These are phyloP conservation scores for Chelonus formosanus DNA, from an alignment of 2,888 invertebrate genomes.

Conservation along the genomic window DNA sequence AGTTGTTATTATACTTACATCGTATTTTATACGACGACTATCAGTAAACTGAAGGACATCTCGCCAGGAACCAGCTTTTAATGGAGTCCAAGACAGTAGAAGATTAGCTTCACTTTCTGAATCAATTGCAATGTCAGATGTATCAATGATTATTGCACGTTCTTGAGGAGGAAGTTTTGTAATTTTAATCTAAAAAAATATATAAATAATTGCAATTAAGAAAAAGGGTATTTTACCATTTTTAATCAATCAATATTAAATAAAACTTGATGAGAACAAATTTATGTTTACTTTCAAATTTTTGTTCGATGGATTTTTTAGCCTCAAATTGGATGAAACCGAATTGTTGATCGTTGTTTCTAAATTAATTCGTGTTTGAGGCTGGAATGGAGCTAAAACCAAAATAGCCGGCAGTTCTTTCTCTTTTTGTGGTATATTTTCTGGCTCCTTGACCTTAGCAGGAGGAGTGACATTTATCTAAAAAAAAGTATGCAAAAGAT, in stretches of 20 bases:
- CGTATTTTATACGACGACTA: slow-evolving; percentile 73
- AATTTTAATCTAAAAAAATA: slow-evolving; percentile 65
- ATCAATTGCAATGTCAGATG: slow-evolving; percentile 68
- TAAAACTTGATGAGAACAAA: too few relatives aligned
- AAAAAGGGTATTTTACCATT: too few relatives aligned
- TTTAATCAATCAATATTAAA: too few relatives aligned
- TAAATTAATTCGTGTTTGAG: slow-evolving; percentile 49
- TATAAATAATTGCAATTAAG: neutral
- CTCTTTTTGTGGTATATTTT: neutral
- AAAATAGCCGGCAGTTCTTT: slow-evolving; percentile 36
- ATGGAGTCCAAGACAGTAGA: slow-evolving; percentile 74
- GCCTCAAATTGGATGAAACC: slow-evolving; percentile 43
- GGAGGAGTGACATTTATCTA: slow-evolving; percentile 40
- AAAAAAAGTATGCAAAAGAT: neutral
- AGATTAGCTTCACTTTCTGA: slow-evolving; percentile 69
- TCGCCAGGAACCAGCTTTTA: slow-evolving; percentile 69
- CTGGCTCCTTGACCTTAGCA: slow-evolving; percentile 31
- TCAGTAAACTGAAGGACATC: slow-evolving; percentile 73
- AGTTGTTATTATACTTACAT: slow-evolving; percentile 66
- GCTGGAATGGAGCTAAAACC: slow-evolving; percentile 57
- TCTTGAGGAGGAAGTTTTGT: slow-evolving; percentile 69
- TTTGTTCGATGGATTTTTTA: slow-evolving; percentile 48
- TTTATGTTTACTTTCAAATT: slow-evolving; percentile 43
- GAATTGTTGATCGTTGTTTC: slow-evolving; percentile 47
- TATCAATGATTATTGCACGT: slow-evolving; percentile 69